A percentile compares a stretch with the other conserved stretches of the same genome.
These are phyloP conservation scores for Numenius arquata DNA, from an alignment of 2,113 vertebrate genomes.

Conservation along the genomic window DNA sequence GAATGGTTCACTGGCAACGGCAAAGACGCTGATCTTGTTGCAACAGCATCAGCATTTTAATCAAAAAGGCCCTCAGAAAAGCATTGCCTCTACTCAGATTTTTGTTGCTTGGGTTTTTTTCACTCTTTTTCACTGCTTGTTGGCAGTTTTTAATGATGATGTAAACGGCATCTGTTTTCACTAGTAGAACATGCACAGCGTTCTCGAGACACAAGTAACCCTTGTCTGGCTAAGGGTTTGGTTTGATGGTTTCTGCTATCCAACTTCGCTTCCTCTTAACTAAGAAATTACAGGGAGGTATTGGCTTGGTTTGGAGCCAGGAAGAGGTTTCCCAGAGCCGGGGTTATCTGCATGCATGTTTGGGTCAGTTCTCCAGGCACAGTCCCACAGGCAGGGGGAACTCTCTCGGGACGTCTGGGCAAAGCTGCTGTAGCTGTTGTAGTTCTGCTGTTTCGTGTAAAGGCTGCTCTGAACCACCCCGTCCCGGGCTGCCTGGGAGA, in stretches of 20 bases:
- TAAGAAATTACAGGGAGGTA: not conserved
- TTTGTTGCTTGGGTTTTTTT: not conserved
- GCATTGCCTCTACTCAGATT: not conserved
- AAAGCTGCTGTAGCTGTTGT: not conserved
- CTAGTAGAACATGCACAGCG: not conserved
- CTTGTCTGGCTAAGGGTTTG: not conserved
- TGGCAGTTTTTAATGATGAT: not conserved
- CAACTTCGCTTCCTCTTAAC: not conserved
- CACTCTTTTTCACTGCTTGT: not conserved
- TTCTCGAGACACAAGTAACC: not conserved
- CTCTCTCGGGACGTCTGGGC: not conserved
- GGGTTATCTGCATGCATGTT: not conserved
- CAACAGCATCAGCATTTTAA: not conserved
- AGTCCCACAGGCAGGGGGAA: fast-evolving
- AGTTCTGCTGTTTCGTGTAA: not conserved
- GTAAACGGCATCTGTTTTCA: not conserved
- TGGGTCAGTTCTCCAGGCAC: not conserved
- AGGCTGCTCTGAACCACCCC: not conserved
- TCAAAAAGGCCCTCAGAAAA: not conserved
- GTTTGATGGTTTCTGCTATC: not conserved
- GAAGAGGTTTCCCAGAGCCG: not conserved
- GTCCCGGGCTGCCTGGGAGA: not conserved
- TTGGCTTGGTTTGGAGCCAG: not conserved
- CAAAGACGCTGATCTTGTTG: not conserved
- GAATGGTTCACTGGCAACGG: not conserved